Evolutionary conservation across 2,797 vertebrate species (phyloP), one percentile per base, ranked within the genome.

Genomic region (Caiman crocodilus): DNA sequence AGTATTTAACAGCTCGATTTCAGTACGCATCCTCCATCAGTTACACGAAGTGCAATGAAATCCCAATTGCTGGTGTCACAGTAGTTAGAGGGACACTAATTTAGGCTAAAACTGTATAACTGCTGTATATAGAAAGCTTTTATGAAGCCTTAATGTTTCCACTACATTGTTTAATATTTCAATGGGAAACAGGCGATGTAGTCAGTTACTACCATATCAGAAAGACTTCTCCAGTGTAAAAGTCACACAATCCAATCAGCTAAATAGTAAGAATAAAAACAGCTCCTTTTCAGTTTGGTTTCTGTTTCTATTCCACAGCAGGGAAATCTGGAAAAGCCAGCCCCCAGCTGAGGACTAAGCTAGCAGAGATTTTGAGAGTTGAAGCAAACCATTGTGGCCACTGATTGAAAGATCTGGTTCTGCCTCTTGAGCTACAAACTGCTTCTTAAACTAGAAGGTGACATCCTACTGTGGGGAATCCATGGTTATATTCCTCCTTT

Each of bases 1-100:
- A 88, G 79, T 91, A 76, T 85, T 94, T 94, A 96, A 96, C 89
- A 90, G 95, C 94, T 97, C 88, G 87, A 94, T 92, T 97, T 92
- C 93, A 92, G 77, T 63, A 89, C 84, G 81, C 81, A 81, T 94
- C 89, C 88, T 81, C 81, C 25, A 82, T 93, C 86, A 95, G 89
- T 69, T 81, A 84, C 85, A 90, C 60, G 89, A 95, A 81, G 80
- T 6, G 79, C 84, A 94, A 84, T 82, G 81, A 91, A 95, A 95
- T 96, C 89, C 88, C 93, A 94, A 81, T 15, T 4, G 35, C 76
- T 67, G 89, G 59, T 86, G 92, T 85, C 90, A 95, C 76, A 55
- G 7, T 67, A 81, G 81, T 84, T 89, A 86, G 18, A 90, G 58
- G 91, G 79, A 94, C 65, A 86, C 42, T 85, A 81, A 84, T 90